These are phyloP conservation scores for Channa striata DNA, from an alignment of 2,797 vertebrate genomes.

Conservation along the genomic window DNA sequence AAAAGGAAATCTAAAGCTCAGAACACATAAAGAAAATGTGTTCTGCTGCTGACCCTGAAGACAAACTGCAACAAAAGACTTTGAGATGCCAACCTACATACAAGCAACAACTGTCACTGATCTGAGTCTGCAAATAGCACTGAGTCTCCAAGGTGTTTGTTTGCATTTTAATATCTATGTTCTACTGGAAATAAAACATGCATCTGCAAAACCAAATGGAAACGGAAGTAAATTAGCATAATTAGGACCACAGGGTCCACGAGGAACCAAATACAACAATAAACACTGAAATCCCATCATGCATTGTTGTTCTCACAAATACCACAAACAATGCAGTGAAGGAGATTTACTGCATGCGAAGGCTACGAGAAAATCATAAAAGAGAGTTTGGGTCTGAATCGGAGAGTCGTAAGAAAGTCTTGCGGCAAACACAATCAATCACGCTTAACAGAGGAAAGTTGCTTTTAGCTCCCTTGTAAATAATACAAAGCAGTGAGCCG, in stretches of 20 bases:
- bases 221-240: slow-evolving; percentile 21
- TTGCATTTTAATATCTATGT: slow-evolving; percentile 68
- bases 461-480: slow-evolving; percentile 18
- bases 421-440: slow-evolving; percentile 47
- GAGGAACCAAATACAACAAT: slow-evolving; percentile 13
- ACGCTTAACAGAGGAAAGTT: slow-evolving; percentile 20
- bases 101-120: slow-evolving; percentile 28
- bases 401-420: slow-evolving; percentile 1
- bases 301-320: slow-evolving; percentile 1
- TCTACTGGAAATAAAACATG: slow-evolving; percentile 30
- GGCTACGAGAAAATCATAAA: slow-evolving; percentile 20
- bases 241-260: background rate
- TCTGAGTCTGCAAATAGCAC: slow-evolving; percentile 42
- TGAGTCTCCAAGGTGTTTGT: slow-evolving; percentile 59
- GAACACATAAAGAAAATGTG: background rate
- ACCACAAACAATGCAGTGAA: slow-evolving; percentile 1
- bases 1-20: background rate
- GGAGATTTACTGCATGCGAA: background rate
- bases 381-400: slow-evolving; percentile 14
- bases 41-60: background rate
- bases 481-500: slow-evolving; percentile 17
- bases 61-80: slow-evolving; percentile 2
- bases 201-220: slow-evolving; percentile 41
- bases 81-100: slow-evolving; percentile 10
- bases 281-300: slow-evolving; percentile 25